Evolutionary conservation across 2,797 vertebrate species (phyloP), one percentile per base, ranked within the genome.

Genomic region (Pseudochaenichthys georgianus): DNA sequence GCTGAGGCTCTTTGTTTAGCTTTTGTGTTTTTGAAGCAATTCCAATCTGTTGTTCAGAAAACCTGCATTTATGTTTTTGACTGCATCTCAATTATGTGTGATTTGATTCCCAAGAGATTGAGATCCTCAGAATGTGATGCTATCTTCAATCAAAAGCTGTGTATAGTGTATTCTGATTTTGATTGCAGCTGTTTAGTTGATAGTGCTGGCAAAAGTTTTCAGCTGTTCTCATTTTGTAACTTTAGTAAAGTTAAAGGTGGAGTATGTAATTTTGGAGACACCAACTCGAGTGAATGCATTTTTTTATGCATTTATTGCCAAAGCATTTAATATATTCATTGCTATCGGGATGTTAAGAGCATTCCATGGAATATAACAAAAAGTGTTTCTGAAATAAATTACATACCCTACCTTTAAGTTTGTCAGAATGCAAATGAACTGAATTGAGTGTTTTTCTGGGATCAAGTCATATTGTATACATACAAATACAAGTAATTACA

Each of bases 21-120:
- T 48, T 65, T 52, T 65, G 46, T 60, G 41, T 52, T 81, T 75
- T 21, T 78, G 53, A 79, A 70, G 61, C 12, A 47, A 61, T 77
- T 67, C 54, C 50, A 81, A 62, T 66, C 62, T 66, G 76, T 64
- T 61, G 52, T 66, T 58, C 43, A 53, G 43, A 78, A 28, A 73
- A 73, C 53, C 48, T 0, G 53, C 63, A 65, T 84, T 70, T 28
- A 59, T 48, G 42, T 70, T 66, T 64, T 71, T 69, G 53, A 65
- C 66, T 63, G 31, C 21, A 34, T 78, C 60, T 63, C 42, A 63
- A 41, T 82, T 78, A 61, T 43, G 16, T 54, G 71, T 51, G 64
- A 73, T 77, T 79, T 78, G 23, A 77, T 64, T 78, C 50, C 10
- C 12, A 15, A 19, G 42, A 78, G 59, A 47, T 0, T 4, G 6